Evolutionary conservation across 1,140 invertebrate genomes (phyloP), one percentile per base, ranked within the genome.

Genomic region (Drosophila sulfurigaster): DNA sequence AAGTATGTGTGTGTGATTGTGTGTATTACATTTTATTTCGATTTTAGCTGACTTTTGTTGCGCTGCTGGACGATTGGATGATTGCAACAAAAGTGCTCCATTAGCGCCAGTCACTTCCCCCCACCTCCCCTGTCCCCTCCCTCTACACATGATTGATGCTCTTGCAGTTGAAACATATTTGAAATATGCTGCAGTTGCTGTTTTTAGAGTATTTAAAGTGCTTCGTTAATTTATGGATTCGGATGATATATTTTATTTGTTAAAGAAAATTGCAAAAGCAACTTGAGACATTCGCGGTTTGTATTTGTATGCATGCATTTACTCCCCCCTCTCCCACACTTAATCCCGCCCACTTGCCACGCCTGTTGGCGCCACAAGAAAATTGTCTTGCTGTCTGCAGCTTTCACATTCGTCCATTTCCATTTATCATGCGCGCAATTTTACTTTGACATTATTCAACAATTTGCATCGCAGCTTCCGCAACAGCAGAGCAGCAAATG

Each of bases 401-500:
- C 58, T 73, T 67, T 73, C 64, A 59, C 70, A 66, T 72, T 67
- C 64, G 32, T 73, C 48, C 59, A 73, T 77, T 77, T 63, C 46
- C 72, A 77, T 79, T 75, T 74, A 74, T 74, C 57, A 62, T 74
- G 65, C 71, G 71, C 71, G 65, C 82, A 79, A 87, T 86, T 86
- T 87, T 69, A 57, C 79, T 73, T 54, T 87, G 82, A 82, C 79
- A 85, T 86, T 85, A 85, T 85, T 86, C 78, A 86, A 85, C 81
- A 87, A 87, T 87, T 87, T 87, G 83, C 82, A 87, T 77, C 62
- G 76, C 76, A 71, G 80, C 72, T 88, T 86, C 83, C 82, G 83
- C 68, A 79, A 54, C 59, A 66, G 32, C 49, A 67, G 13, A 69
- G 32, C 49, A 67, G 16, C 48, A 59, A 20, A 48, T 68, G 28